phyloP scores from a whole-genome alignment of 2,888 invertebrate species.

The Diplazon laetatorius region DNA sequence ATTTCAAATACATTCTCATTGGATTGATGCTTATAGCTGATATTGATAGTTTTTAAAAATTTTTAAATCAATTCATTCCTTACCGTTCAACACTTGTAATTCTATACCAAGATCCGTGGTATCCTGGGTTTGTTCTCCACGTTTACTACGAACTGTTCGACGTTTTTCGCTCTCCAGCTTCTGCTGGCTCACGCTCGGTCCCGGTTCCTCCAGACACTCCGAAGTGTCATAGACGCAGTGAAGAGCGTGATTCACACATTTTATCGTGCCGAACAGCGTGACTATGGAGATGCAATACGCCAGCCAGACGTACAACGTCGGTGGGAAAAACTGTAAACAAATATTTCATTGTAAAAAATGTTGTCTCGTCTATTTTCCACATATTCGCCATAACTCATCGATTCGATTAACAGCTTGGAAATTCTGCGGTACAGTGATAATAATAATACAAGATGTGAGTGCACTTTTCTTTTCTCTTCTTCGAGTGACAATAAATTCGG shows the following conservation, averaged over 20 bases:
- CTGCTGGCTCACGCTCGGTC: conserved; percentile 84
- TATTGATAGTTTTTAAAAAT: too few species aligned
- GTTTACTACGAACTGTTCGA: conserved; percentile 76
- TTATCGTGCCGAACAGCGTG: conserved; percentile 91
- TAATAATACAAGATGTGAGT: too few species aligned
- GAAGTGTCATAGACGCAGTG: conserved; percentile 97
- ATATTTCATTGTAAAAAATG: conserved; percentile 1
- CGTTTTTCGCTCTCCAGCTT: conserved; percentile 83
- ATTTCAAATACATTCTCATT: too few species aligned
- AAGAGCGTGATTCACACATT: conserved; percentile 93
- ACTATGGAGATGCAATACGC: conserved; percentile 93
- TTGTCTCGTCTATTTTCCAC: background rate
- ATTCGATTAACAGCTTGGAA: background rate
- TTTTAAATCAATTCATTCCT: conserved; percentile 27
- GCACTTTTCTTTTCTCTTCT: too few species aligned
- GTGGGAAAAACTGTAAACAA: conserved; percentile 91
- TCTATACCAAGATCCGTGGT: conserved; percentile 79
- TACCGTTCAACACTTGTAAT: conserved; percentile 80
- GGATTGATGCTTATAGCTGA: too few species aligned
- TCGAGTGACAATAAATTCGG: too few species aligned
- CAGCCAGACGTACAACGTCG: conserved; percentile 92
- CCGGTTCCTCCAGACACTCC: conserved; percentile 89
- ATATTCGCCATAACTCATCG: background rate
- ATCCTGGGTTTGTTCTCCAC: conserved; percentile 81
- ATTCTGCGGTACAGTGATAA: too few species aligned